These are phyloP conservation scores for Megaleporinus macrocephalus DNA, from an alignment of 2,113 vertebrate genomes.

Conservation along the genomic window DNA sequence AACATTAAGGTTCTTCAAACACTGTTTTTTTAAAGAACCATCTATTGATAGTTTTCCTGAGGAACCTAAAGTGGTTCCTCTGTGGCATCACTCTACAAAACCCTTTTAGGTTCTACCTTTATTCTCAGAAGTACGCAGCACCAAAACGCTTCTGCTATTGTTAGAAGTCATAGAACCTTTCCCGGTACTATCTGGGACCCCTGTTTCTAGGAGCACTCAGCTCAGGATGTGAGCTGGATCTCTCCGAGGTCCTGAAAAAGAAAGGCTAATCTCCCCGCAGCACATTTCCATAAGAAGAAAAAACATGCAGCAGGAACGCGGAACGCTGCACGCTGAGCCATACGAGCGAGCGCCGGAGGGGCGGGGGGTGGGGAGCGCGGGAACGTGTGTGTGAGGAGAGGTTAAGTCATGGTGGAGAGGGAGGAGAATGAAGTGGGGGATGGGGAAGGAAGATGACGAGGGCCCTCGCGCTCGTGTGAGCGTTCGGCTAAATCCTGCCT, in stretches of 20 bases:
- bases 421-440: slow-evolving; percentile 1
- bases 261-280: not conserved
- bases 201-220: not conserved
- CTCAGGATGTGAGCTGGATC: not conserved
- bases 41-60: no score
- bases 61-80: no score
- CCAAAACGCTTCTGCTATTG: no score
- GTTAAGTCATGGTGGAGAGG: not conserved
- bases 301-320: not conserved
- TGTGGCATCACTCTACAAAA: no score
- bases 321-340: not conserved
- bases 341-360: not conserved
- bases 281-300: slow-evolving; percentile 19
- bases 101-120: no score
- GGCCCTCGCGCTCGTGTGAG: not conserved
- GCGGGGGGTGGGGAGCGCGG: not conserved
- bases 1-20: no score
- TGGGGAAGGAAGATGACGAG: not conserved
- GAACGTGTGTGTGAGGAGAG: not conserved
- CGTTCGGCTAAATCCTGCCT: slow-evolving; percentile 24
- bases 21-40: no score
- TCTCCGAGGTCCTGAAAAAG: not conserved
- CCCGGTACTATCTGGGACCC: not conserved
- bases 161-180: no score
- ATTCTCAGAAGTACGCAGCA: no score